phyloP scores from a whole-genome alignment of 2,113 vertebrate species.

The Myrmecobius fasciatus region DNA sequence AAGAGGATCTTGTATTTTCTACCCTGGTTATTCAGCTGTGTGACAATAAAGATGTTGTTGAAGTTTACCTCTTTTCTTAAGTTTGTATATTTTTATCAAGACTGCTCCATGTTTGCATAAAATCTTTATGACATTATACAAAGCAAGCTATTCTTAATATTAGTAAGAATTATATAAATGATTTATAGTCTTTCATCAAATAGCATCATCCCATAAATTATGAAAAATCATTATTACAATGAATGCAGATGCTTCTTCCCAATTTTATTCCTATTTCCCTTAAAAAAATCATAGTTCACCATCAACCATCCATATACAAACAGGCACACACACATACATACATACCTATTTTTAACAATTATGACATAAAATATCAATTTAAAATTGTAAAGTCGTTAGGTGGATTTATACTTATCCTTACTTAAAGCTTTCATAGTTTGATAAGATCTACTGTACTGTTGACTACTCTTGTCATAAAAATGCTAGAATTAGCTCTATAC shows the following conservation, averaged over 20 bases:
- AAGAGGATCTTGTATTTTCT: background rate
- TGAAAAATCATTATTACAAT: background rate
- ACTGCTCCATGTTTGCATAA: background rate
- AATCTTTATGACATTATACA: background rate
- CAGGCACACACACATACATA: background rate
- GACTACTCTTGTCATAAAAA: background rate
- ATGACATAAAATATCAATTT: background rate
- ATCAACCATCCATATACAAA: background rate
- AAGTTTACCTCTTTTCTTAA: background rate
- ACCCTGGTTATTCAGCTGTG: background rate
- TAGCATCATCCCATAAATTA: background rate
- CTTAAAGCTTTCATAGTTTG: background rate
- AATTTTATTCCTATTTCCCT: background rate
- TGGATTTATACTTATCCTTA: background rate
- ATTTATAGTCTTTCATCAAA: background rate
- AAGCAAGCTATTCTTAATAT: background rate
- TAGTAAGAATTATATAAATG: background rate
- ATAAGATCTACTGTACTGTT: background rate
- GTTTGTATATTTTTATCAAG: background rate
- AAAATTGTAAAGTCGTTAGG: background rate
- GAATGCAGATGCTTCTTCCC: background rate
- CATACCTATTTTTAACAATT: background rate
- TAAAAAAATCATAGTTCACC: background rate
- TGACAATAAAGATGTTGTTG: background rate
- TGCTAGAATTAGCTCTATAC: background rate